Evolutionary conservation across 2,888 invertebrate genomes (phyloP).

Genomic region (Entomobrya proxima): DNA sequence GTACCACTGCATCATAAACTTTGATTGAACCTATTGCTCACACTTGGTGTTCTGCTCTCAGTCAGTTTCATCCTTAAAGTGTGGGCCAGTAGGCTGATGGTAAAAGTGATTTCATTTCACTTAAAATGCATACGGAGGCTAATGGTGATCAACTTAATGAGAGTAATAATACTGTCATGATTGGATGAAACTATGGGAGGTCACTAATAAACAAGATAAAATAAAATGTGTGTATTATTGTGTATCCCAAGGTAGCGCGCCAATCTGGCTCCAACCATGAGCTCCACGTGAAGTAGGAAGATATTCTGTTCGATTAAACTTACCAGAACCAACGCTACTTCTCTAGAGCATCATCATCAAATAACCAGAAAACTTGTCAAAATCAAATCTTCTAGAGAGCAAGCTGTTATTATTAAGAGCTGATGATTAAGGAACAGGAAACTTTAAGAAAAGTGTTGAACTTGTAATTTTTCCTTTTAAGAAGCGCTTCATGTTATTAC

Average conservation of each 20-base stretch:
- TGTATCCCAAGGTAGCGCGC: constrained; percentile 18
- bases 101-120: background rate
- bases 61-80: too few relatives aligned
- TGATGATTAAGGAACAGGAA: too few relatives aligned
- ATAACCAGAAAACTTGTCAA: background rate
- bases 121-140: background rate
- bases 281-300: constrained; percentile 18
- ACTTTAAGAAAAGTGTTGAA: too few relatives aligned
- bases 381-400: too few relatives aligned
- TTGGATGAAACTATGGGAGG: constrained; percentile 50
- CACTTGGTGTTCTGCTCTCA: background rate
- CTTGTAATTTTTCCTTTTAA: too few relatives aligned
- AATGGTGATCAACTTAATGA: constrained; percentile 47
- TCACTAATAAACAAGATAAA: constrained; percentile 45
- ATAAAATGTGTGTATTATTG: constrained; percentile 32
- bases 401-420: too few relatives aligned
- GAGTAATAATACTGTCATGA: constrained; percentile 53
- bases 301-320: background rate
- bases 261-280: constrained; percentile 39
- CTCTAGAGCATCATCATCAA: background rate
- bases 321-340: background rate
- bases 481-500: too few relatives aligned
- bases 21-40: too few relatives aligned
- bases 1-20: too few relatives aligned
- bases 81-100: too few relatives aligned